Conservation (phyloP, 2,888 invertebrate species). For the Ormyrus rosae region DNA sequence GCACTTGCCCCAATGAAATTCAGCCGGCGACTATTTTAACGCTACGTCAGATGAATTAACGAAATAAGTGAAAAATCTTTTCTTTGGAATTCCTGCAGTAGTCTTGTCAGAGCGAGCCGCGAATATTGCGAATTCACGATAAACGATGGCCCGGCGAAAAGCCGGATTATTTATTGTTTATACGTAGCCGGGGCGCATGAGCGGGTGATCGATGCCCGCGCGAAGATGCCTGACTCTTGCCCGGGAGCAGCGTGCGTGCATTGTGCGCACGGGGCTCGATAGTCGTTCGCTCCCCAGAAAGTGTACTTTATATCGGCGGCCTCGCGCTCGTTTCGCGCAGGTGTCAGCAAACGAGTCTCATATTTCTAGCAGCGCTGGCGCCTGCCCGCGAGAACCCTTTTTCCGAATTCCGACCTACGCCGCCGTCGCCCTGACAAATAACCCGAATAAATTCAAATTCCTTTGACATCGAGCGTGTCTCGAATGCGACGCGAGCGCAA, state of each 20-base stretch:
- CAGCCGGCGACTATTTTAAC: too few relatives aligned
- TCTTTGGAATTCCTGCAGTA: too few relatives aligned
- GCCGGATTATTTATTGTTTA: conserved; percentile 29
- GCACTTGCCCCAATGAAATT: too few relatives aligned
- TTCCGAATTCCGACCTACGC: conserved; percentile 33
- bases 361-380: conserved; percentile 39
- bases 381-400: conserved; percentile 10
- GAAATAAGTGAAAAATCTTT: too few relatives aligned
- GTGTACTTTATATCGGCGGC: conserved; percentile 41
- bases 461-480: conserved; percentile 33
- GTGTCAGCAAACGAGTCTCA: conserved; percentile 54
- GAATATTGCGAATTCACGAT: conserved; percentile 32
- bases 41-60: too few relatives aligned
- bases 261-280: neutral
- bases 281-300: conserved; percentile 22
- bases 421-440: conserved; percentile 43
- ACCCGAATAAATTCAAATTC: conserved; percentile 51
- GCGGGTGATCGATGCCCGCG: neutral
- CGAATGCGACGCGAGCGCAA: conserved; percentile 19
- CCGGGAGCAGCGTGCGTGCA: neutral
- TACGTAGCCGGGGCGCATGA: neutral
- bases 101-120: too few relatives aligned
- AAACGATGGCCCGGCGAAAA: conserved; percentile 29
- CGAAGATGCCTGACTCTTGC: neutral
- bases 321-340: conserved; percentile 47